Evolutionary conservation across 2,888 invertebrate genomes (phyloP).

Genomic region (Sepiola atlantica): DNA sequence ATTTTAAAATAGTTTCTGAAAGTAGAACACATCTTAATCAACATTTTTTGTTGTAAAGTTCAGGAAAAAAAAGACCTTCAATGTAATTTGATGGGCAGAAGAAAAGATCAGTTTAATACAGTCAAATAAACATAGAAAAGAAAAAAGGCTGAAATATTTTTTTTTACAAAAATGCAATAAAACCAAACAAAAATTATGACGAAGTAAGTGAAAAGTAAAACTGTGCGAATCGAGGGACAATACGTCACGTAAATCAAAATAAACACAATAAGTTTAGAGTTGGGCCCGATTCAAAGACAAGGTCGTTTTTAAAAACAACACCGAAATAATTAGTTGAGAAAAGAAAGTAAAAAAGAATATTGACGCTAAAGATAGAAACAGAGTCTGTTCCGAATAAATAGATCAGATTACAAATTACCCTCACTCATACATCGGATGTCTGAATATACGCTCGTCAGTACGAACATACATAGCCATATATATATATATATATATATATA

Average conservation of each 20-base stretch:
- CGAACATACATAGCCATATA: neutral
- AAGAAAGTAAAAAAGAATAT: neutral
- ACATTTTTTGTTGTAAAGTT: neutral
- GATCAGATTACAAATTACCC: neutral
- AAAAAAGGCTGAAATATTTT: neutral
- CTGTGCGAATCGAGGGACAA: neutral
- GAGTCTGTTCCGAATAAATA: neutral
- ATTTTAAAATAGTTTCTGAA: no score
- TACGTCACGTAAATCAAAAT: neutral
- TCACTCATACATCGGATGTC: neutral
- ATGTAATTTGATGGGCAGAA: neutral
- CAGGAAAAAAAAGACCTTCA: no score
- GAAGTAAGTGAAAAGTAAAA: neutral
- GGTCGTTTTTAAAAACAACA: slow-evolving; percentile 18
- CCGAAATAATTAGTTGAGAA: slow-evolving; percentile 19
- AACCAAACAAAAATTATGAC: neutral
- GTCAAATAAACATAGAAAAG: neutral
- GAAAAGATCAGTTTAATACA: neutral
- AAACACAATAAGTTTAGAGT: neutral
- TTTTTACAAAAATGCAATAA: no score
- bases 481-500: neutral
- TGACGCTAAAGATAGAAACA: neutral
- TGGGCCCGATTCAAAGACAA: neutral
- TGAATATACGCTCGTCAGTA: neutral
- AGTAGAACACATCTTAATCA: neutral